Conservation (phyloP, 2,797 vertebrate species). For the Acrossocheilus fasciatus region DNA sequence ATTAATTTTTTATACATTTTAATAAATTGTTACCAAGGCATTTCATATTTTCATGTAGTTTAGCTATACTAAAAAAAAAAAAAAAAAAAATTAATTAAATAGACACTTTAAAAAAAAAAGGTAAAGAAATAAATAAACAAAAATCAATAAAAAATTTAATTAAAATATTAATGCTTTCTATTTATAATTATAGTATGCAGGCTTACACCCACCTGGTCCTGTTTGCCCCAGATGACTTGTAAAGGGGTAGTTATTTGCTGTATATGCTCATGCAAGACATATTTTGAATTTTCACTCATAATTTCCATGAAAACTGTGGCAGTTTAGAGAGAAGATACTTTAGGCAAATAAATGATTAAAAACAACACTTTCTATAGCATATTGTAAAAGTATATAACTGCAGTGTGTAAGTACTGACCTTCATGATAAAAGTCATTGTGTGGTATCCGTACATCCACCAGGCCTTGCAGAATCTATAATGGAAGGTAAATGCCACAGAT, state of each 20-base stretch:
- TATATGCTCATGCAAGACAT: slow-evolving; percentile 89
- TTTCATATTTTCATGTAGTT: neutral
- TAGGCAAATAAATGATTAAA: neutral
- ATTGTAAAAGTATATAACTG: neutral
- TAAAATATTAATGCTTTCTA: neutral
- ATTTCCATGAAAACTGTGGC: slow-evolving; percentile 92
- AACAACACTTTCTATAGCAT: neutral
- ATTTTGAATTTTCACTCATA: slow-evolving; percentile 84
- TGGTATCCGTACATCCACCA: slow-evolving; percentile 92
- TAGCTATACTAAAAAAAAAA: neutral
- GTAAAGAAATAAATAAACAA: too few species aligned
- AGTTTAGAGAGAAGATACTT: slow-evolving; percentile 4
- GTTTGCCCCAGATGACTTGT: slow-evolving; percentile 96
- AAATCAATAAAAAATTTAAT: neutral
- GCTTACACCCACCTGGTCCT: slow-evolving; percentile 87
- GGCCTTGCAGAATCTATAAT: slow-evolving; percentile 91
- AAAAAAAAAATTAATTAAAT: neutral
- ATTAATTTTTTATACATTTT: neutral
- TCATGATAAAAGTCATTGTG: slow-evolving; percentile 94
- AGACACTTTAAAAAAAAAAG: neutral
- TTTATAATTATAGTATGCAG: neutral
- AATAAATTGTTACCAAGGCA: neutral
- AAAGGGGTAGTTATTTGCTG: slow-evolving; percentile 87
- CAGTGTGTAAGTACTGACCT: slow-evolving; percentile 76
- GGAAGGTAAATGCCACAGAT: slow-evolving; percentile 35